Base-by-base conservation (phyloP, 2,113 vertebrate species). In the Cygnus buccinator region DNA sequence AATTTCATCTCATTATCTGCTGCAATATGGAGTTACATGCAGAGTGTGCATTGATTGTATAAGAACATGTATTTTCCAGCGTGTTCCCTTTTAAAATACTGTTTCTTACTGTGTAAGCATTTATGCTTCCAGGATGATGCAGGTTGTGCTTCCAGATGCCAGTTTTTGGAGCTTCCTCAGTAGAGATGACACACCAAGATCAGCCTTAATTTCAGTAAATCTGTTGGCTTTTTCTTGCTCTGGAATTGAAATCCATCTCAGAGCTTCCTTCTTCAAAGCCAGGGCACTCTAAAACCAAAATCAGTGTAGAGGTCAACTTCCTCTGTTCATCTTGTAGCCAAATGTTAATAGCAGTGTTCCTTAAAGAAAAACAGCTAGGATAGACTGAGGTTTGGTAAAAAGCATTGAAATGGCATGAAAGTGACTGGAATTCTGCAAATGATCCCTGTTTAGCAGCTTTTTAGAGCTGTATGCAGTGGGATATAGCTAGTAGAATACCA, bases 381-480 rank as follows among this genome's bases (percentile, higher is more conserved):
- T 71, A 85, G 75, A 85, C 43, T 63, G 77, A 87, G 62, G 14
- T 87, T 93, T 82, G 81, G 50, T 93, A 93, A 91, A 77, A 57
- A 91, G 59, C 54, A 29, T 18, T 91, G 88, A 94, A 91, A 82
- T 79, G 73, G 66, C 89, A 83, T 94, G 96, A 91, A 95, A 95
- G 93, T 95, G 92, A 91, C 89, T 92, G 81, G 43, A 82, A 72
- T 87, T 91, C 50, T 87, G 63, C 75, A 83, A 85, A 89, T 92
- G 91, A 94, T 87, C 81, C 74, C 61, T 97, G 84, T 81, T 95
- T 68, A 93, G 88, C 74, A 87, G 90, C 58, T 89, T 94, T 92
- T 76, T 84, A 61, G 74, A 84, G 52, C 74, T 77, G 37, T 93
- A 71, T 91, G 91, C 81, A 85, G 5, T 1, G 77, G 71, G 92